Evolutionary conservation across 2,797 vertebrate genomes (phyloP).

Genomic region (Phataginus tricuspis): DNA sequence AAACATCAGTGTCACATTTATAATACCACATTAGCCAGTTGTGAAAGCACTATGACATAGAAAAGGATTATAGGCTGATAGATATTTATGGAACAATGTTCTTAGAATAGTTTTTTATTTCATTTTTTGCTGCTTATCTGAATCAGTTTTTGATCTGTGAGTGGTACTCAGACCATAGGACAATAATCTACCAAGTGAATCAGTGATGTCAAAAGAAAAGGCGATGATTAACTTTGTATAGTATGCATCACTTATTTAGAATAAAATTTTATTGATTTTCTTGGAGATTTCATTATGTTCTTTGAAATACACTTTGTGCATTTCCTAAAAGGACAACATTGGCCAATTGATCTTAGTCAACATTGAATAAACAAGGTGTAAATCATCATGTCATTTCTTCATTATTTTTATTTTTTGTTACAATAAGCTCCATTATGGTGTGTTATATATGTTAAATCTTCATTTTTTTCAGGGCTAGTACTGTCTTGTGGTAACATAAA

Average conservation of each 20-base stretch:
- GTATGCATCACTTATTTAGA: background rate
- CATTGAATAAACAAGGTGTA: background rate
- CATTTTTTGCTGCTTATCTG: background rate
- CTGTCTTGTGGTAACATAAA: background rate
- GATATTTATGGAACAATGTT: background rate
- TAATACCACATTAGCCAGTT: background rate
- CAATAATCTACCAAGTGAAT: background rate
- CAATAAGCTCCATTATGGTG: background rate
- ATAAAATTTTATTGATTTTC: background rate
- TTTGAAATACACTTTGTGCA: background rate
- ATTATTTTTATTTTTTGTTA: background rate
- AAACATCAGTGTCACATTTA: background rate
- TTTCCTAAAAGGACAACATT: background rate
- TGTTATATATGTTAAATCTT: background rate
- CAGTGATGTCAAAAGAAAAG: background rate
- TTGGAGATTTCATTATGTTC: background rate
- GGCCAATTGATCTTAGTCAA: background rate
- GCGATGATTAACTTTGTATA: background rate
- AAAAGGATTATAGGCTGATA: background rate
- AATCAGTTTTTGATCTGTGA: background rate
- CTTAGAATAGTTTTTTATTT: background rate
- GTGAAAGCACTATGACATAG: background rate
- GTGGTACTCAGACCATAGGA: background rate
- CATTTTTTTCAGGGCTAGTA: background rate
- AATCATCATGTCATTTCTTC: background rate